phyloP scores from a whole-genome alignment of 2,113 vertebrate genomes.

The Chaetops frenatus region DNA sequence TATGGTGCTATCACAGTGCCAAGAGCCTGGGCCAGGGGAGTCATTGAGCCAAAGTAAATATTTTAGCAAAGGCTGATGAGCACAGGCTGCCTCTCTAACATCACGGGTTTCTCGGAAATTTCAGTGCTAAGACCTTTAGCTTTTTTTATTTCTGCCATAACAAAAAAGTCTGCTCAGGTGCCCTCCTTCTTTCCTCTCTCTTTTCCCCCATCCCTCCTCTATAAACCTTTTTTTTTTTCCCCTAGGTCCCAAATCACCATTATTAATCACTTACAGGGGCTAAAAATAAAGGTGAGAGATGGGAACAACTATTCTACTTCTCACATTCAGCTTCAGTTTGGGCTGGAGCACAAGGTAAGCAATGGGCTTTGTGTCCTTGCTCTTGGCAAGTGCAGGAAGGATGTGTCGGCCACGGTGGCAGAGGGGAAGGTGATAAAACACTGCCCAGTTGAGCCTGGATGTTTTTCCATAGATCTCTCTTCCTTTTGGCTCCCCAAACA shows the following conservation, averaged over 20 bases:
- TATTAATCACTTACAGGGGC: neutral
- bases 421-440: neutral
- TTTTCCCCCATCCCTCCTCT: neutral
- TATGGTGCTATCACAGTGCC: accelerated
- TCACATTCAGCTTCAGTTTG: neutral
- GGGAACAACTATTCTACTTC: neutral
- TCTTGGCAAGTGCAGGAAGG: neutral
- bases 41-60: neutral
- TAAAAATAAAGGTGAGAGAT: neutral
- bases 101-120: neutral
- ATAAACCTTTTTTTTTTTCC: neutral
- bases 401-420: neutral
- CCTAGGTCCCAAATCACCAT: neutral
- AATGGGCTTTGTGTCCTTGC: neutral
- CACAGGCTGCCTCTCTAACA: neutral
- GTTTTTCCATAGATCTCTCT: neutral
- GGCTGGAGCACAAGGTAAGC: neutral
- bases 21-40: neutral
- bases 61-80: neutral
- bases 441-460: neutral
- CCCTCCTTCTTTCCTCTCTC: neutral
- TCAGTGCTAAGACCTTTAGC: neutral
- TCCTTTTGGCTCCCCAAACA: neutral
- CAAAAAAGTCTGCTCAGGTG: neutral
- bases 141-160: neutral